phyloP scores from a whole-genome alignment of 2,888 invertebrate species.

The Drosophila cognata region DNA sequence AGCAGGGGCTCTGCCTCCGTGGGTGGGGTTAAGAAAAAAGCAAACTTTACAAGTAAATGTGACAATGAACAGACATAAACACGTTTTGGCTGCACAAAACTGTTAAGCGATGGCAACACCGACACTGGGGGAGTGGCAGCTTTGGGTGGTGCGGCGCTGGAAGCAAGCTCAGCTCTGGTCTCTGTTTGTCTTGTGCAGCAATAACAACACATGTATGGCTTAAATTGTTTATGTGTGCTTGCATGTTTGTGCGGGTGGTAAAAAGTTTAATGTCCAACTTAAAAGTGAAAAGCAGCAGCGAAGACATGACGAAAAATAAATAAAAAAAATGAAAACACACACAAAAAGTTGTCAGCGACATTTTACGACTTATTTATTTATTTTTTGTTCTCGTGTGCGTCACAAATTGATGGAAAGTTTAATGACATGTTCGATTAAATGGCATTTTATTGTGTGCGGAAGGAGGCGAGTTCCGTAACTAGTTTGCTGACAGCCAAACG shows the following conservation, averaged over 20 bases:
- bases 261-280: constrained; percentile 55
- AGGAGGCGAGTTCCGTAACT: neutral
- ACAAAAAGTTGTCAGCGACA: constrained; percentile 47
- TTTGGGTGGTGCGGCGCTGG: neutral
- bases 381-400: constrained; percentile 39
- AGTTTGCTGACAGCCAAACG: constrained; percentile 5
- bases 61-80: constrained; percentile 79
- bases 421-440: constrained; percentile 70
- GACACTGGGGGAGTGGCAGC: neutral
- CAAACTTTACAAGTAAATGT: constrained; percentile 76
- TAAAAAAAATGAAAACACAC: neutral
- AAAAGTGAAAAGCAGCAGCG: constrained; percentile 19
- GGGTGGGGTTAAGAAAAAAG: constrained; percentile 20
- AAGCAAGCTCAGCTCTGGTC: constrained; percentile 17
- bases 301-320: constrained; percentile 7
- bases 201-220: constrained; percentile 71
- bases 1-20: neutral
- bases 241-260: constrained; percentile 18
- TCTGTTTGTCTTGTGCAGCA: constrained; percentile 61
- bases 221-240: constrained; percentile 63
- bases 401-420: constrained; percentile 69
- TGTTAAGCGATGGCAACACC: constrained; percentile 45
- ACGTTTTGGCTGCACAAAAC: constrained; percentile 70
- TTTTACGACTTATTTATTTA: constrained; percentile 26
- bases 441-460: constrained; percentile 33